phyloP scores from a whole-genome alignment of 2,113 vertebrate species.

The Dasypus novemcinctus region DNA sequence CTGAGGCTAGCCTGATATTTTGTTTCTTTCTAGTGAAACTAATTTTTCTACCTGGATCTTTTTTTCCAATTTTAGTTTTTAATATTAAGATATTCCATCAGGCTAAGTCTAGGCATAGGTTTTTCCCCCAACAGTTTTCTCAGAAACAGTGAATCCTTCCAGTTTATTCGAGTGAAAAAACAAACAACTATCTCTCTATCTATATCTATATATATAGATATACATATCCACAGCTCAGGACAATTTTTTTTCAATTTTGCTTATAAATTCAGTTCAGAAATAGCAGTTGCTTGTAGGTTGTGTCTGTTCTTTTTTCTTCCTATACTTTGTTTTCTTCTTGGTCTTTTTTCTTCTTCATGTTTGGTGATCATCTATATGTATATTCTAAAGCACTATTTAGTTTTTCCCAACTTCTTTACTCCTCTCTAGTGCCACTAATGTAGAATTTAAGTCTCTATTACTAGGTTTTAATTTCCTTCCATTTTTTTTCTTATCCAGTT shows the following conservation, averaged over 20 bases:
- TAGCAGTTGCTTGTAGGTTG: background rate
- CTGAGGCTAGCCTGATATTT: background rate
- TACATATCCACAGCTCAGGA: background rate
- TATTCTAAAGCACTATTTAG: background rate
- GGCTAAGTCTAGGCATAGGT: background rate
- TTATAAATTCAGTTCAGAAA: constrained; percentile 31
- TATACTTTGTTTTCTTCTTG: background rate
- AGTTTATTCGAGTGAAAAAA: background rate
- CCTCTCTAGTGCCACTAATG: background rate
- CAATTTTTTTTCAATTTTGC: background rate
- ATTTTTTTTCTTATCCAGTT: background rate
- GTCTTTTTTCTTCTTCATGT: background rate
- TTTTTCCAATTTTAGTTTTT: background rate
- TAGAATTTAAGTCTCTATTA: background rate
- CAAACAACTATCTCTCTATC: background rate
- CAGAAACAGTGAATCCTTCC: constrained; percentile 5
- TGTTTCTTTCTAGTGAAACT: background rate
- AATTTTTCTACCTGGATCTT: background rate
- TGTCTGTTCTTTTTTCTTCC: background rate
- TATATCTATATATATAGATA: too few relatives aligned
- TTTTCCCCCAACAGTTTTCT: constrained; percentile 16
- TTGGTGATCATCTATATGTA: background rate
- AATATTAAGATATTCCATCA: background rate
- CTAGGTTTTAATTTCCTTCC: background rate
- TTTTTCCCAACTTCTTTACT: background rate